Evolutionary conservation across 2,797 vertebrate genomes (phyloP).

Genomic region (Microtus californicus): DNA sequence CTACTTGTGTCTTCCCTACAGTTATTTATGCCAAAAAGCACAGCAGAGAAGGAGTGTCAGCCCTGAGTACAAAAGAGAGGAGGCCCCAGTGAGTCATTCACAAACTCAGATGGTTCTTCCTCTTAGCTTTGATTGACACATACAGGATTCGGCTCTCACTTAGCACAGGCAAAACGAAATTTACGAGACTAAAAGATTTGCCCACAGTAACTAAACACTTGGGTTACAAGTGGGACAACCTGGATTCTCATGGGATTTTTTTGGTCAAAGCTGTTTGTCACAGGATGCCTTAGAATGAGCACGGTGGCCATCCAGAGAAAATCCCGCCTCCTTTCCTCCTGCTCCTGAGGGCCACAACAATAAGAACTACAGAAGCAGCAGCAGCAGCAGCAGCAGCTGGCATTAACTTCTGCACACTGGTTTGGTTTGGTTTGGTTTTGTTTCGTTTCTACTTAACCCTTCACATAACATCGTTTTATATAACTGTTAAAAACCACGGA

Average conservation of each 20-base stretch:
- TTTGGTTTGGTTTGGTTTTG: not conserved
- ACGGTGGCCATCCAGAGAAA: not conserved
- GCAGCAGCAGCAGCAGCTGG: not conserved
- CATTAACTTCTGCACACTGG: not conserved
- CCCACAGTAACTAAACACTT: not conserved
- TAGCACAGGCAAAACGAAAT: slow-evolving; percentile 36
- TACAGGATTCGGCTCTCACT: slow-evolving; percentile 18
- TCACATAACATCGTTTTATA: not conserved
- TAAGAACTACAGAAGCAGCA: not conserved
- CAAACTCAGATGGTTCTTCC: slow-evolving; percentile 9
- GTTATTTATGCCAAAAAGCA: slow-evolving; percentile 35
- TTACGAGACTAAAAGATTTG: slow-evolving; percentile 19
- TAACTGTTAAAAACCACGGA: not conserved
- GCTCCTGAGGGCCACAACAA: not conserved
- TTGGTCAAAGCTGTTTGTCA: not conserved
- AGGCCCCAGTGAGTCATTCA: not conserved
- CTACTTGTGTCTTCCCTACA: not conserved
- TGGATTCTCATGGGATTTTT: slow-evolving; percentile 1
- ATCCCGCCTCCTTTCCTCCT: not conserved
- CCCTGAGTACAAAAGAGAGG: not conserved
- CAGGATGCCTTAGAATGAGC: not conserved
- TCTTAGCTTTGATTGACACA: not conserved
- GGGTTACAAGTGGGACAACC: not conserved
- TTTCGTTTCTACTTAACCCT: not conserved
- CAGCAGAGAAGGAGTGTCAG: not conserved